A percentile compares a stretch with the other conserved stretches of the same genome.
These are phyloP conservation scores for Microcebus lehilahytsara DNA, from an alignment of 2,113 vertebrate genomes.

Conservation along the genomic window DNA sequence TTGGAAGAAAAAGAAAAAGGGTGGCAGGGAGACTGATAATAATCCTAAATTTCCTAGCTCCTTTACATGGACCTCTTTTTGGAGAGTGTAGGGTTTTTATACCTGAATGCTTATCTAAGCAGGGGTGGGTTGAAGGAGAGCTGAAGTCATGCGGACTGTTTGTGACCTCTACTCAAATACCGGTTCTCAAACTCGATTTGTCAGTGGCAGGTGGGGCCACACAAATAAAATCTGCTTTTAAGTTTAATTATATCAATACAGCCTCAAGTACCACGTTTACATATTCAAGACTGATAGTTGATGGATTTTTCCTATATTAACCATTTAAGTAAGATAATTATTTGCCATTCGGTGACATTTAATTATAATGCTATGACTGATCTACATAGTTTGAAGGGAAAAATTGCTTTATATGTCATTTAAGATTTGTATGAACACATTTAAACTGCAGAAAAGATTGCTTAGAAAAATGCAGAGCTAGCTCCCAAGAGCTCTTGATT, in stretches of 20 bases:
- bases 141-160: background rate
- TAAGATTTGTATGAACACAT: constrained; percentile 67
- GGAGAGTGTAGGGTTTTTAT: background rate
- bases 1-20: background rate
- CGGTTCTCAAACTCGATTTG: background rate
- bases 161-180: background rate
- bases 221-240: constrained; percentile 25
- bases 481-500: constrained; percentile 80
- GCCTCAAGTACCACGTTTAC: background rate
- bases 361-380: constrained; percentile 66
- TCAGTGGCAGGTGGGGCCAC: background rate
- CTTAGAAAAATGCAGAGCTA: constrained; percentile 77
- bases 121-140: background rate
- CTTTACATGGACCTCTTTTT: background rate
- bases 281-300: constrained; percentile 12
- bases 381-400: constrained; percentile 49
- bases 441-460: constrained; percentile 76
- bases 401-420: constrained; percentile 63
- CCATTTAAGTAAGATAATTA: constrained; percentile 67
- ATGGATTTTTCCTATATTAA: constrained; percentile 60
- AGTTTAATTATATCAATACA: constrained; percentile 53
- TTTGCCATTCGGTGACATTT: constrained; percentile 61
- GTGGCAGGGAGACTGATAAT: background rate
- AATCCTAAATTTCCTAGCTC: background rate
- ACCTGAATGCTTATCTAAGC: background rate